phyloP scores from a whole-genome alignment of 2,113 vertebrate genomes.

The Tautogolabrus adspersus region DNA sequence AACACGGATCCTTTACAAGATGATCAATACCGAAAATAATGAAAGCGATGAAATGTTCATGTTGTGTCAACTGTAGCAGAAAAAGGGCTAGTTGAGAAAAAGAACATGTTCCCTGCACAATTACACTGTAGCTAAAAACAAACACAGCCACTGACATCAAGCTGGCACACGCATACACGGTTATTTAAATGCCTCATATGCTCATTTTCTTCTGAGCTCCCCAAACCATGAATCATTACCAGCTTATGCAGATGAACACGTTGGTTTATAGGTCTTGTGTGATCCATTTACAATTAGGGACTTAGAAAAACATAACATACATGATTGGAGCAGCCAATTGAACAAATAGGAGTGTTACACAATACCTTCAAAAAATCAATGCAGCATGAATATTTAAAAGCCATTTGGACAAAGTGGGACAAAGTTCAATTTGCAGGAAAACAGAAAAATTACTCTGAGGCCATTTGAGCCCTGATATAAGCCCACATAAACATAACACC shows the following conservation, averaged over 20 bases:
- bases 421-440: constrained; percentile 53
- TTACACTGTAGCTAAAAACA: constrained; percentile 53
- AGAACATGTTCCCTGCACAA: constrained; percentile 16
- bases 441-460: constrained; percentile 41
- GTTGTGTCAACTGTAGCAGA: constrained; percentile 37
- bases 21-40: constrained; percentile 59
- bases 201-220: constrained; percentile 11
- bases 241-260: constrained; percentile 67
- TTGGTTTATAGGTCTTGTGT: constrained; percentile 46
- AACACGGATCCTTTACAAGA: constrained; percentile 31
- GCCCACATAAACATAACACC: constrained; percentile 52
- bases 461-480: constrained; percentile 42
- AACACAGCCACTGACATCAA: constrained; percentile 39
- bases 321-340: constrained; percentile 36
- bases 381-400: constrained; percentile 54
- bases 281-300: constrained; percentile 52
- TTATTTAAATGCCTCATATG: constrained; percentile 47
- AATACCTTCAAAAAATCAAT: constrained; percentile 56
- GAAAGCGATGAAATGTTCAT: constrained; percentile 36
- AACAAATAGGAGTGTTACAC: constrained; percentile 45
- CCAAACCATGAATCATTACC: constrained; percentile 61
- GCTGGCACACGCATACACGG: constrained; percentile 34
- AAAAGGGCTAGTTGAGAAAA: constrained; percentile 15
- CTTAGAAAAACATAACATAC: constrained; percentile 9
- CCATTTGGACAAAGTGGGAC: constrained; percentile 23